These are phyloP conservation scores for Sula dactylatra DNA, from an alignment of 2,113 vertebrate species.

Conservation along the genomic window DNA sequence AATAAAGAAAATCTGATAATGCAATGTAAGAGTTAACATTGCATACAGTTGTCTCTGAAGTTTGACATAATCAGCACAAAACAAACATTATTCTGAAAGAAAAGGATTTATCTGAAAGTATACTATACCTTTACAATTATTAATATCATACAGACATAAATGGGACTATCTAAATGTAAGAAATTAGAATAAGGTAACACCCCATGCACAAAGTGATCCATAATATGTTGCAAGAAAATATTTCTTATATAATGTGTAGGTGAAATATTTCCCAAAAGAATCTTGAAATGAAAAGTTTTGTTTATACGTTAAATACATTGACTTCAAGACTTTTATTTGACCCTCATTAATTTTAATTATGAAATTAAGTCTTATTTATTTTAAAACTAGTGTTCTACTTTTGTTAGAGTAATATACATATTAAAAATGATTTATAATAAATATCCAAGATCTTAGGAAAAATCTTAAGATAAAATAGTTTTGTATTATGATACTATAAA, in stretches of 20 bases:
- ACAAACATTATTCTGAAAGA: neutral
- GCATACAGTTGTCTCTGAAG: neutral
- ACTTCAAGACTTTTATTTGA: neutral
- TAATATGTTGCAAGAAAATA: neutral
- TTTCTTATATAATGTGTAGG: neutral
- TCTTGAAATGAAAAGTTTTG: neutral
- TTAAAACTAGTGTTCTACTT: neutral
- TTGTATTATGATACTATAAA: neutral
- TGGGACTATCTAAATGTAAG: too few relatives aligned
- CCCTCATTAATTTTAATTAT: neutral
- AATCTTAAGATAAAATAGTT: neutral
- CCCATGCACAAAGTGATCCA: neutral
- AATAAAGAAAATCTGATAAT: neutral
- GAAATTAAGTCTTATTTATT: neutral
- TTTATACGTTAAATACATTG: neutral
- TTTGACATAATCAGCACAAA: neutral
- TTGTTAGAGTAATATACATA: neutral
- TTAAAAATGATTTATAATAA: neutral
- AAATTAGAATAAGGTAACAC: neutral
- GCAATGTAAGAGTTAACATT: neutral
- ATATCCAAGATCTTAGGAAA: neutral
- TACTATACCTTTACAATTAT: neutral
- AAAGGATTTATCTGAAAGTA: neutral
- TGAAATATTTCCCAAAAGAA: neutral
- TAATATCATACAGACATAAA: neutral